phyloP scores from a whole-genome alignment of 2,113 vertebrate genomes.

The Cacatua alba region DNA sequence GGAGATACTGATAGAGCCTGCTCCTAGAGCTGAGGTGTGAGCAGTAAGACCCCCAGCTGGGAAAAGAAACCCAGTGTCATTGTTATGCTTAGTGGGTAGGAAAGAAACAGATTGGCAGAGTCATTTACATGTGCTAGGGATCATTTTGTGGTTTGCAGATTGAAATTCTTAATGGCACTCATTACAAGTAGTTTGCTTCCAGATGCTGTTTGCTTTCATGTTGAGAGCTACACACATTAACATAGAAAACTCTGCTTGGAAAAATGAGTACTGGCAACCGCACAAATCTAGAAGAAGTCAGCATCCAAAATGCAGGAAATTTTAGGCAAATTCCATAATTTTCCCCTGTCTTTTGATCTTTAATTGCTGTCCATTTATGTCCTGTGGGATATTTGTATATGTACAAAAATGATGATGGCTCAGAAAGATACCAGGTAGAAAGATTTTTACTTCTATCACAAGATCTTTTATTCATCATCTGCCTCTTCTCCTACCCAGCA shows the following conservation, averaged over 20 bases:
- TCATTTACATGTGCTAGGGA: background rate
- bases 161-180: slow-evolving; percentile 13
- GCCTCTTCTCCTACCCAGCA: background rate
- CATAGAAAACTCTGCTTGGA: background rate
- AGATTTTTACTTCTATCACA: background rate
- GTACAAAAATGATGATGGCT: background rate
- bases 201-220: slow-evolving; percentile 29
- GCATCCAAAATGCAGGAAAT: background rate
- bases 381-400: background rate
- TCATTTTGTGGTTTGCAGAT: background rate
- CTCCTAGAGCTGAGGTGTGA: background rate
- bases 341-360: background rate
- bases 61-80: background rate
- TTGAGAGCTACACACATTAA: background rate
- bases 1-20: background rate
- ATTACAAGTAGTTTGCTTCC: background rate
- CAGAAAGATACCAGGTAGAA: background rate
- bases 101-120: slow-evolving; percentile 24
- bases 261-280: background rate
- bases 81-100: background rate
- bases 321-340: background rate
- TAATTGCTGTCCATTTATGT: background rate
- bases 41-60: background rate
- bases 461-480: background rate
- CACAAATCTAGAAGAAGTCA: background rate